Evolutionary conservation across 2,797 vertebrate genomes (phyloP).

Genomic region (Cirrhinus mrigala): DNA sequence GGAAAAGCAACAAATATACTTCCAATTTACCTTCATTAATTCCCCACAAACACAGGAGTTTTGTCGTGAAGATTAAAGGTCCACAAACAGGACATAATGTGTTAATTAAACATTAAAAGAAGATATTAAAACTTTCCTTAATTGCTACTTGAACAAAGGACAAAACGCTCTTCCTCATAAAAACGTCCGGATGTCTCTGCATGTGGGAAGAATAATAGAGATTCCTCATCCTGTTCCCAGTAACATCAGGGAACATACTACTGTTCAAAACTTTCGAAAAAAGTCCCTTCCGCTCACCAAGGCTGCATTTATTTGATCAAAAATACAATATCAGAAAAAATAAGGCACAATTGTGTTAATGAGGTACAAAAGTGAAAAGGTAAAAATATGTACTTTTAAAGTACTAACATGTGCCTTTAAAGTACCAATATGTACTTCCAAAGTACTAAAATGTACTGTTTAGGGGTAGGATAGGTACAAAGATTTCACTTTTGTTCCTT

Average conservation of each 20-base stretch:
- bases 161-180: constrained; percentile 30
- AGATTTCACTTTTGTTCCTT: too few relatives aligned
- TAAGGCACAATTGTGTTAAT: too few relatives aligned
- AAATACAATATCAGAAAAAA: neutral
- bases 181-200: neutral
- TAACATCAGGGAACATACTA: neutral
- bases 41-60: neutral
- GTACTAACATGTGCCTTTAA: too few relatives aligned
- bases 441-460: too few relatives aligned
- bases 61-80: constrained; percentile 31
- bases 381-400: too few relatives aligned
- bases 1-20: constrained; percentile 35
- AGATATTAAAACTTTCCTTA: neutral
- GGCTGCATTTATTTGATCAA: neutral
- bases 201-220: constrained; percentile 17
- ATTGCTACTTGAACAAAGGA: constrained; percentile 37
- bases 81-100: neutral
- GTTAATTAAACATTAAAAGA: constrained; percentile 27
- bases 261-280: neutral
- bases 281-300: neutral
- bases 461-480: too few relatives aligned
- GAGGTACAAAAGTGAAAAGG: too few relatives aligned
- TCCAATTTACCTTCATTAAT: constrained; percentile 16
- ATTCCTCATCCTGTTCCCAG: constrained; percentile 25
- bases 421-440: too few relatives aligned